Evolutionary conservation across 2,797 vertebrate species (phyloP), one percentile per base, ranked within the genome.

Genomic region (Notolabrus celidotus): DNA sequence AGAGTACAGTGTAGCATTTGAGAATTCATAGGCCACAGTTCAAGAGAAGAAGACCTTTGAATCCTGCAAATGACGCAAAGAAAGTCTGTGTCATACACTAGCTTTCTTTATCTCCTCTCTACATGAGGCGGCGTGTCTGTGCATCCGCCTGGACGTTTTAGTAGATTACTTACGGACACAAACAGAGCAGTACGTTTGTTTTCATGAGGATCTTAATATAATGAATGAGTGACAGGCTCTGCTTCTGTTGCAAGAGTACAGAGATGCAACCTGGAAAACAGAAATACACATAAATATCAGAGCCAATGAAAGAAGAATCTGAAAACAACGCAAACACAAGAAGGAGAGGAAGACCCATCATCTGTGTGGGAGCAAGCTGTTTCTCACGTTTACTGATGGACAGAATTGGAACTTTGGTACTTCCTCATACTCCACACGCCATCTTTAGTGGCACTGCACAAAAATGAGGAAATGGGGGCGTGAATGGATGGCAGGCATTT

Each of bases 331-430:
- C 34, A 36, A 36, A 12, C 36, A 12, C 3, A 52, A 22, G 42
- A 20, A 45, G n/a, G 14, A 23, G 39, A 3, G 16, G 6, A 17
- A 33, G 39, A 39, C 15, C 16, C 19, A 38, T 43, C 17, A 49
- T 27, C 25, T 16, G 14, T 15, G 34, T 16, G n/a, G 50, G 4
- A 31, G 25, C 49, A 68, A 45, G 11, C 53, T 52, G 45, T 65
- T 17, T 33, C 56, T 60, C 47, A 58, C 36, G 33, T 66, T 74
- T 57, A 42, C 49, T 62, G 62, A 86, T 86, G 71, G 57, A 63
- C 41, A 83, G 80, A 50, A 71, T 89, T 73, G 92, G 80, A 83
- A 90, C 90, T 86, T 88, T 90, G 60, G 58, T 52, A 88, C 88
- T 92, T 93, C 88, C 86, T 88, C 62, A 66, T 90, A 86, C 62